phyloP scores from a whole-genome alignment of 2,888 invertebrate species.

The Empis livida region DNA sequence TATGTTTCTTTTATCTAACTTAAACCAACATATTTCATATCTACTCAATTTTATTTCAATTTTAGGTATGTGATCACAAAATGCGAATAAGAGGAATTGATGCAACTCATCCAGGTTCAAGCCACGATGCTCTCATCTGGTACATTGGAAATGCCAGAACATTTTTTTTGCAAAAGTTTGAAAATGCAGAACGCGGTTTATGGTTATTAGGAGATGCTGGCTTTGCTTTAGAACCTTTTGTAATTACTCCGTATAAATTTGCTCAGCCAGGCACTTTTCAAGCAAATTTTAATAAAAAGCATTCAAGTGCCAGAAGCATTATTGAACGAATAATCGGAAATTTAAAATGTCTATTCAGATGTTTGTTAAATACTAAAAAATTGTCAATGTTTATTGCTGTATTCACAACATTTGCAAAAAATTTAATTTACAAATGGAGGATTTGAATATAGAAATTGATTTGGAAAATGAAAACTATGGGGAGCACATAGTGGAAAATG shows the following conservation, averaged over 20 bases:
- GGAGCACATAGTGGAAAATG: too few species aligned
- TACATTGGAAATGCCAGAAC: background rate
- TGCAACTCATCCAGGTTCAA: slow-evolving; percentile 1
- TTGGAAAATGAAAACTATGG: too few species aligned
- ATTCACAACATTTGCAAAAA: too few species aligned
- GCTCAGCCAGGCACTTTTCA: background rate
- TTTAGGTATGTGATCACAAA: background rate
- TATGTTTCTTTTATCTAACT: too few species aligned
- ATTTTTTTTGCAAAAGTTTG: background rate
- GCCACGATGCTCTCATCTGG: background rate
- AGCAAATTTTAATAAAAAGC: background rate
- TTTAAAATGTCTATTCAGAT: background rate
- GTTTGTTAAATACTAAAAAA: background rate
- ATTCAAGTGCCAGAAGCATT: background rate
- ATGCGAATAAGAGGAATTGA: background rate
- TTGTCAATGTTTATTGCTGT: too few species aligned
- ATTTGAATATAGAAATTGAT: too few species aligned
- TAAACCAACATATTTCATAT: too few species aligned
- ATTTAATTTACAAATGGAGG: too few species aligned
- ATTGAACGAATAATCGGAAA: background rate
- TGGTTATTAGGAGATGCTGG: background rate
- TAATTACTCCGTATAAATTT: background rate
- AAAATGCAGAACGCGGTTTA: background rate
- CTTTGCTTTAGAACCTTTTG: background rate
- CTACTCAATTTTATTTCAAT: background rate